These are phyloP conservation scores for Ophion costatus DNA, from an alignment of 2,888 invertebrate genomes.

Conservation along the genomic window DNA sequence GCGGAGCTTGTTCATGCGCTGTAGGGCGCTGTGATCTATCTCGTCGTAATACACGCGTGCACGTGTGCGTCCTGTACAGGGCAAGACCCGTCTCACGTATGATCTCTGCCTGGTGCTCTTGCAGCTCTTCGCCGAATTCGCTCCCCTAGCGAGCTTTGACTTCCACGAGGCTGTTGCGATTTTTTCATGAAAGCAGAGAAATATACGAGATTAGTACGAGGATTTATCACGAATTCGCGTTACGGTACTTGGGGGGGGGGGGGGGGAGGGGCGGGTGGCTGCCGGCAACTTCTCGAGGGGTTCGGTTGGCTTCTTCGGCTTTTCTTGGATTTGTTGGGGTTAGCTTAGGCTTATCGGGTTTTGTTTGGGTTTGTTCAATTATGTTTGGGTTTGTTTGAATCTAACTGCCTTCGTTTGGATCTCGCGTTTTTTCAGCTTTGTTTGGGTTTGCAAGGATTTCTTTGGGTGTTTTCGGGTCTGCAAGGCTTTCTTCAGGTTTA, in stretches of 20 bases:
- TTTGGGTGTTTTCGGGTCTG: too few relatives aligned
- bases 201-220: not conserved
- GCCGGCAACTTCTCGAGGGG: too few relatives aligned
- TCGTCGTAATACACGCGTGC: constrained; percentile 85
- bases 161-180: constrained; percentile 3
- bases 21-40: constrained; percentile 87
- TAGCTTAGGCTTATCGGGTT: too few relatives aligned
- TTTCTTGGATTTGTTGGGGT: too few relatives aligned
- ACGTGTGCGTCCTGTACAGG: constrained; percentile 70
- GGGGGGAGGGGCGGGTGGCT: not conserved
- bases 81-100: constrained; percentile 77
- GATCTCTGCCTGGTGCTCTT: constrained; percentile 70
- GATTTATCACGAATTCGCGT: not conserved
- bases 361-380: too few relatives aligned
- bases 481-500: too few relatives aligned
- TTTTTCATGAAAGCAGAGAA: not conserved
- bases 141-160: constrained; percentile 56
- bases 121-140: constrained; percentile 36
- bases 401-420: too few relatives aligned
- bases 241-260: not conserved
- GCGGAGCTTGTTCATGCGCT: constrained; percentile 86
- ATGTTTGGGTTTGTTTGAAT: too few relatives aligned
- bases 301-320: too few relatives aligned
- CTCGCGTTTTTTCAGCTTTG: too few relatives aligned
- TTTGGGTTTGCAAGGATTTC: too few relatives aligned